These are phyloP conservation scores for Procavia capensis DNA, from an alignment of 2,113 vertebrate genomes.

Conservation along the genomic window DNA sequence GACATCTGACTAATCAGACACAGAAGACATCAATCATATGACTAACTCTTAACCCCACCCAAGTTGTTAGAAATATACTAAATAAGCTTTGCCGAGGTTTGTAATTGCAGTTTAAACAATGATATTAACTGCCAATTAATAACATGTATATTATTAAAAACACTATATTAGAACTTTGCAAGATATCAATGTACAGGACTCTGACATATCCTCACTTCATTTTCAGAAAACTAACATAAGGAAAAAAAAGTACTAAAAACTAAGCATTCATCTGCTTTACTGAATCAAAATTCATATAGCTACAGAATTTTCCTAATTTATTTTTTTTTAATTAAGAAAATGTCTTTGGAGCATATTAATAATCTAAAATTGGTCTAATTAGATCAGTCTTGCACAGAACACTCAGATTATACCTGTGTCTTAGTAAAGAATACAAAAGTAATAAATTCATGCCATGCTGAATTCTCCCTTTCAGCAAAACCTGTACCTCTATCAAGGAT, in stretches of 20 bases:
- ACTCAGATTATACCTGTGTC: background rate
- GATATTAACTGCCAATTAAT: constrained; percentile 17
- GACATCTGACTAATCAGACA: too few species aligned
- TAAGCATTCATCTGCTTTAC: constrained; percentile 46
- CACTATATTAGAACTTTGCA: constrained; percentile 37
- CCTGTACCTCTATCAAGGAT: constrained; percentile 8
- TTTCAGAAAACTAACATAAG: constrained; percentile 29
- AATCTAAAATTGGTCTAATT: constrained; percentile 44
- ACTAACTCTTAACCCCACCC: constrained; percentile 33
- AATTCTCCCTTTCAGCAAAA: constrained; percentile 10
- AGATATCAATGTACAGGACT: constrained; percentile 26
- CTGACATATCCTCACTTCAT: constrained; percentile 10
- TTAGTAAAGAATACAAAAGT: background rate
- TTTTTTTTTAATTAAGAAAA: constrained; percentile 45
- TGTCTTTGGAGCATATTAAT: constrained; percentile 23
- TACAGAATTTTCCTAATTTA: constrained; percentile 17
- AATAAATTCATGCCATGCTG: background rate
- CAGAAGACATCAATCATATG: constrained; percentile 18
- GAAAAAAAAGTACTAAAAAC: constrained; percentile 20
- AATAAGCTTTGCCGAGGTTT: constrained; percentile 42
- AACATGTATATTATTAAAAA: constrained; percentile 2
- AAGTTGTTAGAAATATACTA: constrained; percentile 40
- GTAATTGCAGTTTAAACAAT: constrained; percentile 49
- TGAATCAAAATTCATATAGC: constrained; percentile 32
- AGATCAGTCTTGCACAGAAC: constrained; percentile 22